phyloP scores from a whole-genome alignment of 37 sponge, comb jelly and placozoan genomes.

The Eunapius fragilis region DNA sequence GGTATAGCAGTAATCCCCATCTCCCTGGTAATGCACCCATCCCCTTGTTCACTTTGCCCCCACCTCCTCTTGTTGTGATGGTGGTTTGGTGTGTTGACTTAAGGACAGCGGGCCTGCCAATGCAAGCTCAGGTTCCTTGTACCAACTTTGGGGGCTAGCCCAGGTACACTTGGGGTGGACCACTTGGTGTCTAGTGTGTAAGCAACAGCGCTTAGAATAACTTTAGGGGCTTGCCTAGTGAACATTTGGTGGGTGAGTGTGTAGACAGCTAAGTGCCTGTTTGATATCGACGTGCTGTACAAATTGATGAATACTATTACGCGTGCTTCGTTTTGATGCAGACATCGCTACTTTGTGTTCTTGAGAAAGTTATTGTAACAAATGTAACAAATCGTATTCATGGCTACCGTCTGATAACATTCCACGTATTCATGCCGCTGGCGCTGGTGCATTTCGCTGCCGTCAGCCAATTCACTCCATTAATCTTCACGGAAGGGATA shows the following conservation, averaged over 20 bases:
- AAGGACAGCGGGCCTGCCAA: neutral
- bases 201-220: neutral
- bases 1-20: too few relatives aligned
- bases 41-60: neutral
- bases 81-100: neutral
- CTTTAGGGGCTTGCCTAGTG: neutral
- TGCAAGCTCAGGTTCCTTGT: neutral
- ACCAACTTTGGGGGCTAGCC: neutral
- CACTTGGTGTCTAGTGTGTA: neutral
- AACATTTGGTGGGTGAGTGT: neutral
- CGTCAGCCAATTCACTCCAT: neutral
- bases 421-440: neutral
- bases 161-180: neutral
- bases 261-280: neutral
- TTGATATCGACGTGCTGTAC: neutral
- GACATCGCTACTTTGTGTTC: neutral
- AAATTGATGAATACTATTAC: neutral
- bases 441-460: neutral
- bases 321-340: neutral
- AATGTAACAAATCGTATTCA: neutral
- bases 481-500: neutral
- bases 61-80: neutral
- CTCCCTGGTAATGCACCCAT: too few relatives aligned
- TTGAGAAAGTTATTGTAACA: neutral
- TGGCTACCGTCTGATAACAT: too few relatives aligned